Evolutionary conservation across 1,140 invertebrate species (phyloP), one percentile per base, ranked within the genome.

Genomic region (Acromyrmex heyeri): DNA sequence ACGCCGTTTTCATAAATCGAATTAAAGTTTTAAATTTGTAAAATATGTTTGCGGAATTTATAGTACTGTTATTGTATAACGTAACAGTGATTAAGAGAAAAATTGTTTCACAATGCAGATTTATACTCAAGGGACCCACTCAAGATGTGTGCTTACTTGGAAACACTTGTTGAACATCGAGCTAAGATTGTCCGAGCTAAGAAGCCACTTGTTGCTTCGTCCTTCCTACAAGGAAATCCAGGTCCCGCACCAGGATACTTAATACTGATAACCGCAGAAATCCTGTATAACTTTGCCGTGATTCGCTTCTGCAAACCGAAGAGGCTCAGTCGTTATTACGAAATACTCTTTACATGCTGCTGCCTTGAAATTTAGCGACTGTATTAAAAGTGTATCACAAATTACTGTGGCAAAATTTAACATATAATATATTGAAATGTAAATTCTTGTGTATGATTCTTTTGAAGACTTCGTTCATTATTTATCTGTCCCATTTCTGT

Each of bases 191-290:
- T 92, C 89, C 83, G 86, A 93, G 86, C 92, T 95, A 95, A 95
- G 95, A 95, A 93, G 91, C 94, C 94, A 95, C 95, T 94, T 95
- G 95, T 95, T 95, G 94, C 92, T 86, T 87, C 90, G 61, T 87
- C 88, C 90, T 91, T 93, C 81, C 88, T 87, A 57, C 61, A 92
- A 92, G 91, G 88, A 91, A 90, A 87, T 64, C 67, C 27, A 67
- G 70, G 86, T 90, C 88, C 90, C 88, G 79, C 91, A 87, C 18
- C 62, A 89, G 88, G 76, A 89, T 89, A 87, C 87, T 90, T 88
- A 55, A 30, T 21, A 78, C 62, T 85, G 79, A 61, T 79, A 89
- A 81, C 64, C 62, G 65, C 38, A 73, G 86, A 77, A 77, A 79
- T 87, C 61, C 67, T 62, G 8, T 18, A n/a, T 50, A 78, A 27